Percentiles rank a stretch among this genome's conserved stretches.
Conservation (phyloP, 2,797 vertebrate species). For the Spondyliosoma cantharus region DNA sequence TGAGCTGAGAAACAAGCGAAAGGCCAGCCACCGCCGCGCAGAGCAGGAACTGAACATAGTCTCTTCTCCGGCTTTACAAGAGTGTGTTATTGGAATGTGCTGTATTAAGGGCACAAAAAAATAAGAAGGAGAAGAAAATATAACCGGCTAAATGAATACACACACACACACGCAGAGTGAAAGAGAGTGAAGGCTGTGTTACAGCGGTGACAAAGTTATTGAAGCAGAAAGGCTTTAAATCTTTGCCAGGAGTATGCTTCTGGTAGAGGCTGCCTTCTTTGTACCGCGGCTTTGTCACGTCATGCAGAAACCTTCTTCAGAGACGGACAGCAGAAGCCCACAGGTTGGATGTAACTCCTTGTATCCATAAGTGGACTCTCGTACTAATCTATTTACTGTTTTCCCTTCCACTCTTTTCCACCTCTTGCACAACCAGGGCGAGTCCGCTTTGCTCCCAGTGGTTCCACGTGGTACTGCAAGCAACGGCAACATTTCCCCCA, state of each 20-base stretch:
- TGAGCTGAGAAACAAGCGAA: conserved; percentile 64
- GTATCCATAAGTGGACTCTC: not conserved
- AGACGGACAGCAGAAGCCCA: not conserved
- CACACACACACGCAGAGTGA: not conserved
- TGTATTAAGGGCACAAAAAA: not conserved
- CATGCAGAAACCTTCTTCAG: not conserved
- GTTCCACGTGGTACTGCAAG: not conserved
- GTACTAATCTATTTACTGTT: conserved; percentile 6
- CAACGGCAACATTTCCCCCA: not conserved
- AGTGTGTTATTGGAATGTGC: conserved; percentile 34
- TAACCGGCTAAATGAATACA: conserved; percentile 5
- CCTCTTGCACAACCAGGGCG: not conserved
- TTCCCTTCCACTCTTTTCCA: not conserved
- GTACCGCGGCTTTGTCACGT: not conserved
- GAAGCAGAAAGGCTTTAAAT: conserved; percentile 8
- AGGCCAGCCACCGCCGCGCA: conserved; percentile 47
- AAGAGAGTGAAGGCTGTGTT: no score
- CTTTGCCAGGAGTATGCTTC: not conserved
- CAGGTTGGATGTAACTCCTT: not conserved
- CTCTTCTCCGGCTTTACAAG: conserved; percentile 10
- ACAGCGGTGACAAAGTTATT: not conserved
- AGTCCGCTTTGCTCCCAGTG: not conserved
- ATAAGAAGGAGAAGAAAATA: not conserved
- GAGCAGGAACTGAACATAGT: conserved; percentile 17
- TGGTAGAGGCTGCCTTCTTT: not conserved